Percentiles rank a stretch among this genome's conserved stretches.
phyloP scores from a whole-genome alignment of 2,113 vertebrate genomes.

The Hydrolagus affinis region DNA sequence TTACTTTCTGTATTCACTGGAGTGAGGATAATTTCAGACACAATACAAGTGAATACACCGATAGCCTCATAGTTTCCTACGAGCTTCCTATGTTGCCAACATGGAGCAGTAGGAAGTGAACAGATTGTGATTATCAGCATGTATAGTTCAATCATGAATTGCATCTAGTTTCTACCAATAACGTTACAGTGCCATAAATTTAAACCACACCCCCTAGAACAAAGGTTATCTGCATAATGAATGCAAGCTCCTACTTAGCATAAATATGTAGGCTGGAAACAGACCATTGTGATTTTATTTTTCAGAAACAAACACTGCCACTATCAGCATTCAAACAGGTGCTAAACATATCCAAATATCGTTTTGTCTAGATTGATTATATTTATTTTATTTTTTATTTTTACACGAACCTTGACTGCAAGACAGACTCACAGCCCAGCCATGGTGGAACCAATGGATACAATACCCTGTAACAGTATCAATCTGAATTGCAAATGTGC shows the following conservation, averaged over 20 bases:
- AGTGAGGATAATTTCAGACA: slow-evolving; percentile 22
- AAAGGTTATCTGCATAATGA: slow-evolving; percentile 66
- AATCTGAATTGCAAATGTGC: slow-evolving; percentile 66
- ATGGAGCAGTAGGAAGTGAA: neutral
- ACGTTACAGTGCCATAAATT: neutral
- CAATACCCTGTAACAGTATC: slow-evolving; percentile 51
- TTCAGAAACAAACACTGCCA: neutral
- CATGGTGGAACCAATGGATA: slow-evolving; percentile 49
- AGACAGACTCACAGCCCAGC: slow-evolving; percentile 36
- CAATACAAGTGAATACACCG: neutral
- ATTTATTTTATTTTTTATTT: neutral
- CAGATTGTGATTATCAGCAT: slow-evolving; percentile 34
- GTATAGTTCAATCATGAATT: slow-evolving; percentile 43
- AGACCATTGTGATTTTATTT: neutral
- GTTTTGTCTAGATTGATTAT: slow-evolving; percentile 1
- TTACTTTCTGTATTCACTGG: neutral
- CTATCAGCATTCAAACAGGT: neutral
- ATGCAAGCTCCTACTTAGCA: neutral
- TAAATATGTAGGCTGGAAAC: neutral
- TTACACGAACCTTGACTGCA: neutral
- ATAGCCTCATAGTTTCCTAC: neutral
- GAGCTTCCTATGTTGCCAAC: neutral
- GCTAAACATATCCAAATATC: neutral
- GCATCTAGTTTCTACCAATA: slow-evolving; percentile 35
- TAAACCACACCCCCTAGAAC: slow-evolving; percentile 55